A percentile compares a stretch with the other conserved stretches of the same genome.
Evolutionary conservation across 2,797 vertebrate genomes (phyloP).

Genomic region (Apodemus agrarius): DNA sequence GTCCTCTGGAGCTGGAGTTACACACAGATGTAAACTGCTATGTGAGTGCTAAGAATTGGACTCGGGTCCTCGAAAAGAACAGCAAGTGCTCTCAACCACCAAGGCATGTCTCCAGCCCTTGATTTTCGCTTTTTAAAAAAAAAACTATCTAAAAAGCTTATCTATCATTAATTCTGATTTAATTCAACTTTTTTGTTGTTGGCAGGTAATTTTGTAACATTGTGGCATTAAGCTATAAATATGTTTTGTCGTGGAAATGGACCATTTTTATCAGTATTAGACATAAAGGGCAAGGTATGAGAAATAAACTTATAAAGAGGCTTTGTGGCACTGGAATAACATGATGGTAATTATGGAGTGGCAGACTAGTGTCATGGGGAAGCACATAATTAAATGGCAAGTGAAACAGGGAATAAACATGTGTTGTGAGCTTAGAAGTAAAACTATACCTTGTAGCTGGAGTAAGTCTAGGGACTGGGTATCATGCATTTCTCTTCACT

Average conservation of each 20-base stretch:
- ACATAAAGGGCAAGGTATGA: slow-evolving; percentile 41
- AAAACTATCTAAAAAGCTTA: not conserved
- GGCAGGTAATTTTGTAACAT: slow-evolving; percentile 30
- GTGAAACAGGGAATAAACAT: not conserved
- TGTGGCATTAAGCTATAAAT: slow-evolving; percentile 59
- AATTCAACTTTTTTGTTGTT: not conserved
- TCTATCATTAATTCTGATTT: slow-evolving; percentile 45
- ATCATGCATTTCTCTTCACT: slow-evolving; percentile 20
- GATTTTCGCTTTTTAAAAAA: too few relatives aligned
- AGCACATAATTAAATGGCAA: slow-evolving; percentile 63
- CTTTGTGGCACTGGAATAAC: not conserved
- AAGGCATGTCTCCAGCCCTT: not conserved
- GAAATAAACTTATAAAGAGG: slow-evolving; percentile 47
- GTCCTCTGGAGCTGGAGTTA: not conserved
- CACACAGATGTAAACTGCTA: not conserved
- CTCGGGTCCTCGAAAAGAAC: not conserved
- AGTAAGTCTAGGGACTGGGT: not conserved
- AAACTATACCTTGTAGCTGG: not conserved
- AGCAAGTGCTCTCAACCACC: not conserved
- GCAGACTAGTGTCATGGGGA: not conserved
- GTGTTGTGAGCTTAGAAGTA: not conserved
- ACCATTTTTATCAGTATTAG: slow-evolving; percentile 17
- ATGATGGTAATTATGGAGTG: slow-evolving; percentile 43
- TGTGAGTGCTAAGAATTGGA: not conserved
- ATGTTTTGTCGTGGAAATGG: slow-evolving; percentile 48